phyloP scores from a whole-genome alignment of 1,140 invertebrate species.

The Octopus sinensis region DNA sequence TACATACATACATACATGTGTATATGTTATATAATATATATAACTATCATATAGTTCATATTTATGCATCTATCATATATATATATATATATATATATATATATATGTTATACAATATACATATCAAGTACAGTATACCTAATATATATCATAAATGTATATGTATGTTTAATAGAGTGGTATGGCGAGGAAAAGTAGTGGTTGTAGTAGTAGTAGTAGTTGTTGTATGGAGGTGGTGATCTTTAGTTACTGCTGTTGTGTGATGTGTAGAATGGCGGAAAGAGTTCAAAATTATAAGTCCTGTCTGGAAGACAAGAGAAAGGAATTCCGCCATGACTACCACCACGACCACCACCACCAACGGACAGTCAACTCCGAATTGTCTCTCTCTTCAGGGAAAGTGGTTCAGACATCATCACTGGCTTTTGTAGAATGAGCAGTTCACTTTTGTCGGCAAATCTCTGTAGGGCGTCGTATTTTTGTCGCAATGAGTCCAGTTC shows the following conservation, averaged over 20 bases:
- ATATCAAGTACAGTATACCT: too few species aligned
- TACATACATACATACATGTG: too few species aligned
- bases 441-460: conserved; percentile 48
- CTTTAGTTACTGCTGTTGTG: conserved; percentile 36
- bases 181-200: background rate
- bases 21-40: too few species aligned
- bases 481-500: conserved; percentile 48
- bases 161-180: too few species aligned
- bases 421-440: conserved; percentile 27
- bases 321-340: conserved; percentile 24
- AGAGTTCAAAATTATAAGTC: conserved; percentile 20
- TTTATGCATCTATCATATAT: too few species aligned
- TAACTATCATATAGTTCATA: too few species aligned
- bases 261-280: conserved; percentile 40
- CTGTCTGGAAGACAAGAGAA: conserved; percentile 20
- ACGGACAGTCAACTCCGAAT: conserved; percentile 15
- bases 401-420: conserved; percentile 36
- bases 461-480: conserved; percentile 50
- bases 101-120: too few species aligned
- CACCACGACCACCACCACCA: conserved; percentile 29
- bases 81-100: too few species aligned
- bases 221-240: background rate
- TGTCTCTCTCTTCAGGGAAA: conserved; percentile 25
- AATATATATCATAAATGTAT: too few species aligned
- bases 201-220: background rate